A percentile compares a stretch with the other conserved stretches of the same genome.
These are phyloP conservation scores for Micronycteris hirsuta DNA, from an alignment of 2,113 vertebrate species.

Conservation along the genomic window DNA sequence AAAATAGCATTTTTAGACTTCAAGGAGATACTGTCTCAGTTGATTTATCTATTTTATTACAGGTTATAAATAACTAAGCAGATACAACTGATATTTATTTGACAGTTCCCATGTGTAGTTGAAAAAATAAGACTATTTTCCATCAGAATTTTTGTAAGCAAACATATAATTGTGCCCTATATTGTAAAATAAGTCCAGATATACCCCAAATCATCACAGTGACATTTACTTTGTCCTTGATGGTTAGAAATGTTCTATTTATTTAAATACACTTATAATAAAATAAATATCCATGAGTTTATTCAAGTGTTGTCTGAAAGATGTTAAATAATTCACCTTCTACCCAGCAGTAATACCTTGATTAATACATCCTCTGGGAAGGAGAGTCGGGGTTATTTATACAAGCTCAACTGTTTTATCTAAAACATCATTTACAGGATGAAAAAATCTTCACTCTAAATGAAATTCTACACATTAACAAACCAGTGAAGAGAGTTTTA, in stretches of 20 bases:
- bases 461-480: not conserved
- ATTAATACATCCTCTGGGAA: not conserved
- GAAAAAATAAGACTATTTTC: constrained; percentile 7
- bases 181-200: not conserved
- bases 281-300: not conserved
- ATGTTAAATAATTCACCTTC: constrained; percentile 3
- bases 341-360: not conserved
- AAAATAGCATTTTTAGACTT: not conserved
- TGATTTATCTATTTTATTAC: constrained; percentile 38
- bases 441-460: not conserved
- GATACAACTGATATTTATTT: constrained; percentile 38
- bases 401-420: not conserved
- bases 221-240: not conserved
- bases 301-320: not conserved
- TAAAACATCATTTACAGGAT: not conserved
- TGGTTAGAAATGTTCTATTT: not conserved
- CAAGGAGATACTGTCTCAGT: not conserved
- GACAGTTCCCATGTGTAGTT: not conserved
- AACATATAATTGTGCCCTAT: not conserved
- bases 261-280: not conserved
- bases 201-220: not conserved
- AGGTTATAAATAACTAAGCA: constrained; percentile 14
- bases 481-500: not conserved
- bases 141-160: not conserved
- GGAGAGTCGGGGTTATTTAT: not conserved